These are phyloP conservation scores for Trachymyrmex septentrionalis DNA, from an alignment of 1,140 invertebrate genomes.

Conservation along the genomic window DNA sequence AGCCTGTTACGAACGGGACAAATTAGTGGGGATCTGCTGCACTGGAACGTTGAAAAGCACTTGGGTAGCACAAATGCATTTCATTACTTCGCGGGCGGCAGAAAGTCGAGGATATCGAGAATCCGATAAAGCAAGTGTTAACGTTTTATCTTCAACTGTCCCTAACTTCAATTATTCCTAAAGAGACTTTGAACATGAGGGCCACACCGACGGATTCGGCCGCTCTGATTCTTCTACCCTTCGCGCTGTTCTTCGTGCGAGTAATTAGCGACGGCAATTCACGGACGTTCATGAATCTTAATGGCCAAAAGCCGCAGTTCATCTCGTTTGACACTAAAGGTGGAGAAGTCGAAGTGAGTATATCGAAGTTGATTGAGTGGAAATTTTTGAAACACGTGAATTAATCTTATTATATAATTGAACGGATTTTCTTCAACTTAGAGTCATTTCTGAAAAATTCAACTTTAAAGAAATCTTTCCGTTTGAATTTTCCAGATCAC, in stretches of 20 bases:
- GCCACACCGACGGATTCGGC: neutral
- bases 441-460: neutral
- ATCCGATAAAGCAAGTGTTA: neutral
- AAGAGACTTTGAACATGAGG: conserved; percentile 2
- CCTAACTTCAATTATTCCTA: neutral
- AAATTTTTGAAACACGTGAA: neutral
- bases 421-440: neutral
- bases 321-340: conserved; percentile 76
- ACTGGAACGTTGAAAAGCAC: conserved; percentile 48
- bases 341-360: conserved; percentile 79
- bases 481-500: conserved; percentile 75
- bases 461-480: neutral
- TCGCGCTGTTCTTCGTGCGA: neutral
- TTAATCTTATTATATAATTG: neutral
- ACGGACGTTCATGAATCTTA: conserved; percentile 19
- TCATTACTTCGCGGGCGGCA: conserved; percentile 15
- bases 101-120: conserved; percentile 24
- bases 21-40: conserved; percentile 12
- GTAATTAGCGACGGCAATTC: conserved; percentile 18
- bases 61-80: conserved; percentile 24
- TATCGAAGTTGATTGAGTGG: neutral
- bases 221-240: conserved; percentile 1
- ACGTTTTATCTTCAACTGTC: neutral
- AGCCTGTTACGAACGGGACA: conserved; percentile 31
- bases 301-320: conserved; percentile 62